Percentiles rank a stretch among this genome's conserved stretches.
phyloP scores from a whole-genome alignment of 2,797 vertebrate species.

The Eupleurogrammus muticus region DNA sequence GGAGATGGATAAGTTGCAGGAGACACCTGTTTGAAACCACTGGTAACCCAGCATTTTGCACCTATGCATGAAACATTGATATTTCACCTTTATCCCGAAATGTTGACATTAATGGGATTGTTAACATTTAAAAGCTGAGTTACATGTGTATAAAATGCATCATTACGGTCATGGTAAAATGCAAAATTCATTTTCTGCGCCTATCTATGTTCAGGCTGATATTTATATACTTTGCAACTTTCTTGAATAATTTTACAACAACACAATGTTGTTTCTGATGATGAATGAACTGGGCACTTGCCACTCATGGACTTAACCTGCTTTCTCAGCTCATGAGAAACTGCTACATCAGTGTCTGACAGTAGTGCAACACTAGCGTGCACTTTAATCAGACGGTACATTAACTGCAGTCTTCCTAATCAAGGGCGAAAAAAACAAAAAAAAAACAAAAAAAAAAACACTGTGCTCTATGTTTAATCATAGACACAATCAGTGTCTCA shows the following conservation, averaged over 20 bases:
- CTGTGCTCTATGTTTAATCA: too few species aligned
- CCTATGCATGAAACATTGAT: too few species aligned
- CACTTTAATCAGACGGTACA: neutral
- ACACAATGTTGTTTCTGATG: neutral
- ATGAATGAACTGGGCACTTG: neutral
- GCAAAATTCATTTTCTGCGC: neutral
- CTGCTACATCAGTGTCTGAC: neutral
- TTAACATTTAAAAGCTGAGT: too few species aligned
- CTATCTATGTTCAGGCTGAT: too few species aligned
- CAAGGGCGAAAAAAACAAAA: too few species aligned
- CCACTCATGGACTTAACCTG: neutral
- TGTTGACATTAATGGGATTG: too few species aligned
- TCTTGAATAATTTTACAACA: neutral
- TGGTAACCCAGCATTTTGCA: too few species aligned
- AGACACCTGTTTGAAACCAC: too few species aligned
- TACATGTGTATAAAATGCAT: neutral
- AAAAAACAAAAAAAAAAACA: too few species aligned
- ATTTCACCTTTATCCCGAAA: too few species aligned
- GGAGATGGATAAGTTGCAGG: too few species aligned
- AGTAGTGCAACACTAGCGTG: neutral
- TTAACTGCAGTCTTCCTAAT: neutral
- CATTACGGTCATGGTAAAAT: neutral
- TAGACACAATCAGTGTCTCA: too few species aligned
- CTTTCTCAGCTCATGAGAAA: conserved; percentile 9
- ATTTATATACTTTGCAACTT: neutral